Evolutionary conservation across 30 jellyfish, hydroid and myxozoan species (phyloP).

Genomic region (Cassiopea andromeda): DNA sequence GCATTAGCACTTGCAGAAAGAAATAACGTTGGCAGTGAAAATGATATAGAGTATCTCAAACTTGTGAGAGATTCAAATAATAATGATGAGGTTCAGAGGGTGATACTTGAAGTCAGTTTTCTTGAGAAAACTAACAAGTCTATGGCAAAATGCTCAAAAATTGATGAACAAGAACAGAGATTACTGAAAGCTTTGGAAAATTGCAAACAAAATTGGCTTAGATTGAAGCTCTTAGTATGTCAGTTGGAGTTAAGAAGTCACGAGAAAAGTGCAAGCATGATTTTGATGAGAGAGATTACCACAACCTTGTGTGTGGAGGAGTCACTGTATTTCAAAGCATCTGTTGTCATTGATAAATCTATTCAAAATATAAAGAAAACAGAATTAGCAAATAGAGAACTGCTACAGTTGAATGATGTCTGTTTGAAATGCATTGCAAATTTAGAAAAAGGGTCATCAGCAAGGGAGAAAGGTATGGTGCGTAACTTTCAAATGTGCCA

Average conservation of each 20-base stretch:
- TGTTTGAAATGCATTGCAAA: not conserved
- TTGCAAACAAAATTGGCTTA: conserved; percentile 7
- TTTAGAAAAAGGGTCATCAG: not conserved
- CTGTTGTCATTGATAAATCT: not conserved
- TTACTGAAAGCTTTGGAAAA: not conserved
- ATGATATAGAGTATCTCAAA: not conserved
- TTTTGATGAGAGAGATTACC: not conserved
- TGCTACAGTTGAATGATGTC: not conserved
- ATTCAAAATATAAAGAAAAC: not conserved
- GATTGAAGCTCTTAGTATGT: not conserved
- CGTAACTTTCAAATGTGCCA: not conserved
- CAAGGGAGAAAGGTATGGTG: not conserved
- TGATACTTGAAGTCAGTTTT: conserved; percentile 12
- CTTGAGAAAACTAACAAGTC: not conserved
- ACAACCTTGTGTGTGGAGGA: not conserved
- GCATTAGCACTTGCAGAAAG: conserved; percentile 12
- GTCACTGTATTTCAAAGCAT: not conserved
- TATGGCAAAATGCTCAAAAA: not conserved
- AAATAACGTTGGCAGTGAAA: not conserved
- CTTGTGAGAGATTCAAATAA: not conserved
- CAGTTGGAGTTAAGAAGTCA: not conserved
- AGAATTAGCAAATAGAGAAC: not conserved
- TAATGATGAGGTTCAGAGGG: not conserved
- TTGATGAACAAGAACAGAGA: not conserved
- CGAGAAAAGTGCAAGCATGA: not conserved